Evolutionary conservation across 2,888 invertebrate species (phyloP), one percentile per base, ranked within the genome.

Genomic region (Minunthozetes semirufus): DNA sequence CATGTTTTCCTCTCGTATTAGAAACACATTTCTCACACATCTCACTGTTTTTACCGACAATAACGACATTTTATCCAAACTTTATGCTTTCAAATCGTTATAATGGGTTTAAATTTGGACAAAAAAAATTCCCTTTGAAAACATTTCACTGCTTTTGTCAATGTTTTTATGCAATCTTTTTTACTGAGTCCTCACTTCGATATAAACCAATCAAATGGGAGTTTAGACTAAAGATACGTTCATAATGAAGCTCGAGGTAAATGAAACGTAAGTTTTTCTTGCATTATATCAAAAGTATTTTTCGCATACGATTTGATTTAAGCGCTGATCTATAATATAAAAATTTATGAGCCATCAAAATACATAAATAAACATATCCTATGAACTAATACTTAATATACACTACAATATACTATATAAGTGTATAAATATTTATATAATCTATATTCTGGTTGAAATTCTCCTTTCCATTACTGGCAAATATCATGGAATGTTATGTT

Each of bases 281-380:
- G 3, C 17, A 8, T 53, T 53, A 53, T 53, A 53, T 53, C 4
- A 9, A 1, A 19, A 53, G 19, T 53, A 53, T 53, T 53, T 56
- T 56, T 25, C 1, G 25, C 56, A 56, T 56, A 8, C 22, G 56
- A 56, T 56, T 56, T 8, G 56, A 25, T 56, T 25, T 56, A 56
- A 56, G 25, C 22, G 56, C 22, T 56, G 22, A 56, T 56, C 46
- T 48, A 48, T 48, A 48, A 11, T 56, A 63, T 63, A 63, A 63
- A 63, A 63, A 63, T 63, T 33, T 63, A 63, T 63, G 61, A 63
- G n/a, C 17, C 61, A 33, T 63, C 61, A 63, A 63, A 63, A 63
- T 17, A 63, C 61, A 63, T 33, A 63, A 63, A 63, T 63, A 63
- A 63, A 63, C 61, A 33, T 63, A 63, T 56, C 22, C 22, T 56